Evolutionary conservation across 2,797 vertebrate species (phyloP), one percentile per base, ranked within the genome.

Genomic region (Hippopotamyrus pictus): DNA sequence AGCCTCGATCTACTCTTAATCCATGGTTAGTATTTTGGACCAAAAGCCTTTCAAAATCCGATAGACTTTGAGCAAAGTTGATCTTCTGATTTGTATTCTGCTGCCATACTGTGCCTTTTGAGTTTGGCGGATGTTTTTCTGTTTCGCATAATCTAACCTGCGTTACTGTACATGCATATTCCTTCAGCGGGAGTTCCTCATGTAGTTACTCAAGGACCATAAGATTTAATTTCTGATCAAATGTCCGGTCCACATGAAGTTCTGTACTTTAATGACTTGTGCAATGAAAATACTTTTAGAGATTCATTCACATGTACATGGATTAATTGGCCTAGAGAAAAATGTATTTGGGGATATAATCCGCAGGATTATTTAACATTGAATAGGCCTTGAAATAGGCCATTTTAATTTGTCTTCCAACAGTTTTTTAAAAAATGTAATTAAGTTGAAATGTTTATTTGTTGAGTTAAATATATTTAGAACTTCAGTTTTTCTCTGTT

Each of bases 61-160:
- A 94, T 95, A 95, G 95, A 95, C 95, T 95, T 94, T 94, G 94
- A 93, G 94, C 93, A 94, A 93, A 95, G 94, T 95, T 96, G 95
- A 96, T 96, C 95, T 96, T 92, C 92, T 95, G 94, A 96, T 97
- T 96, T 95, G 95, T 96, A 97, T 96, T 96, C 96, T 93, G 89
- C 92, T 94, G 94, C 94, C 94, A 95, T 94, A 94, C 93, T 93
- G 92, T 65, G 93, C 95, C 94, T 92, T 91, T 96, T 95, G 96
- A 96, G 92, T 94, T 95, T 95, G 94, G 88, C 94, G 93, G 91
- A 91, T 93, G 91, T 85, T 90, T 91, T 92, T 88, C 90, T 88
- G 92, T 91, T 91, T 89, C 92, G 93, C 93, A 89, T 95, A 95
- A 94, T 94, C 92, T 90, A 91, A 91, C 90, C 87, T 92, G 91